Evolutionary conservation across 2,888 invertebrate species (phyloP).

Genomic region (Strigamia crassipes): DNA sequence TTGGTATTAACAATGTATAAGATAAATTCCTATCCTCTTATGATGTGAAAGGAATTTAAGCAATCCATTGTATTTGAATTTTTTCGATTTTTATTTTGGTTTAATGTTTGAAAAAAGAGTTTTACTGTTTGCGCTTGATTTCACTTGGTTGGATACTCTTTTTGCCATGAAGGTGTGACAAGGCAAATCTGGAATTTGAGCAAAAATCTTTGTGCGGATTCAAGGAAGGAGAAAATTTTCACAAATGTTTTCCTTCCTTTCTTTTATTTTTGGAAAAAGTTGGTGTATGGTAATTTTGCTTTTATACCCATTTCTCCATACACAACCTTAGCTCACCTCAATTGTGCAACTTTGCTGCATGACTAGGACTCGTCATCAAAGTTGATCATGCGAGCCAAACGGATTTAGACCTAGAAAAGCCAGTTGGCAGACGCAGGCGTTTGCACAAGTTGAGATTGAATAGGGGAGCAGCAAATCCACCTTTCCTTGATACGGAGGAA

Average conservation of each 20-base stretch:
- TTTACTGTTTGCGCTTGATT: neutral
- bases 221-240: slow-evolving; percentile 12
- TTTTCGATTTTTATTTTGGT: neutral
- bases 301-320: neutral
- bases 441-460: slow-evolving; percentile 21
- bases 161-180: slow-evolving; percentile 12
- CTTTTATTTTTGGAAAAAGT: neutral
- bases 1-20: no score
- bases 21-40: neutral
- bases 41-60: neutral
- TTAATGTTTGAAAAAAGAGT: neutral
- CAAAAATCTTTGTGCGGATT: neutral
- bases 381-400: slow-evolving; percentile 21
- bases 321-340: slow-evolving; percentile 15
- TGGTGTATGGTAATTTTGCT: slow-evolving; percentile 7
- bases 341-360: slow-evolving; percentile 16
- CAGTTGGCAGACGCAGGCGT: slow-evolving; percentile 21
- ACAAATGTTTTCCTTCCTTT: neutral
- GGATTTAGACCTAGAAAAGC: slow-evolving; percentile 11
- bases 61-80: neutral
- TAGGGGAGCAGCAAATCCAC: slow-evolving; percentile 21
- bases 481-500: slow-evolving; percentile 21
- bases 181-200: slow-evolving; percentile 16
- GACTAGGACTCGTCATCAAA: slow-evolving; percentile 21
- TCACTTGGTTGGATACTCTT: slow-evolving; percentile 2